A percentile compares a stretch with the other conserved stretches of the same genome.
These are phyloP conservation scores for Ypsolopha scabrella DNA, from an alignment of 2,888 invertebrate genomes.

Conservation along the genomic window DNA sequence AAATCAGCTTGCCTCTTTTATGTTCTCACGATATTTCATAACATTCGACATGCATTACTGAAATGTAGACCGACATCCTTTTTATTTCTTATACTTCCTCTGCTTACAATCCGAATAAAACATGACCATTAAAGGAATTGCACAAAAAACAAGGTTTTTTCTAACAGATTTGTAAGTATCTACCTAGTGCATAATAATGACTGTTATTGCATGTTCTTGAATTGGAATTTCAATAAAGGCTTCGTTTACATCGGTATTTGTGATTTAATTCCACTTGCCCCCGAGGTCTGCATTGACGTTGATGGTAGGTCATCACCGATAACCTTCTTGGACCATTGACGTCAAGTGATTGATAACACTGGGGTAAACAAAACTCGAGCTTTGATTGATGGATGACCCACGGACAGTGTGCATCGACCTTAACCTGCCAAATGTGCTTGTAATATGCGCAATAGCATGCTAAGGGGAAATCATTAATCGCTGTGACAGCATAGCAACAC, in stretches of 20 bases:
- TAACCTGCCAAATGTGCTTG: background rate
- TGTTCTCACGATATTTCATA: constrained; percentile 1
- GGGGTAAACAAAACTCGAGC: constrained; percentile 46
- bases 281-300: constrained; percentile 13
- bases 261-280: constrained; percentile 4
- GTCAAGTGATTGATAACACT: constrained; percentile 54
- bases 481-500: too few species aligned
- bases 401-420: constrained; percentile 12
- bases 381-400: constrained; percentile 32
- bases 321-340: constrained; percentile 50
- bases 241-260: constrained; percentile 1
- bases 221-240: constrained; percentile 3
- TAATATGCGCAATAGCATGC: background rate
- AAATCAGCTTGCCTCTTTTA: background rate
- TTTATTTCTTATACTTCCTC: background rate
- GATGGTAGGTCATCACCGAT: constrained; percentile 31
- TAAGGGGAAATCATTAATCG: too few species aligned
- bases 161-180: background rate
- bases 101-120: background rate
- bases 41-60: background rate
- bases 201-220: background rate
- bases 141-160: background rate
- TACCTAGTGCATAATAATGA: background rate
- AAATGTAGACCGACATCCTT: background rate
- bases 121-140: background rate